Base-by-base conservation (phyloP, 64 coral and sea anemone species). In the Actinia equina region DNA sequence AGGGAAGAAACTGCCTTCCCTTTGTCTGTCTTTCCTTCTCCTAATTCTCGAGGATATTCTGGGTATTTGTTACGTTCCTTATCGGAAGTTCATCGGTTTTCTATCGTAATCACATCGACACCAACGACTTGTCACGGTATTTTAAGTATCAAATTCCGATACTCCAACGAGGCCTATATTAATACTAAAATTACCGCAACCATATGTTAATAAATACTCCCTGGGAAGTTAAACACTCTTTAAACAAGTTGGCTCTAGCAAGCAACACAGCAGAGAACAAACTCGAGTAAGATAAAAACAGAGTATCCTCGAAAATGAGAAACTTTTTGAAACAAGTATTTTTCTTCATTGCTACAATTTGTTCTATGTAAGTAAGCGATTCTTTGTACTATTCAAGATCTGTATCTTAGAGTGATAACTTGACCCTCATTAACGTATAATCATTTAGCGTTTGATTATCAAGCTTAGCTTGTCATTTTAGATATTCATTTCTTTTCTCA, bases 141-240 rank as follows among this genome's bases (percentile, higher is more conserved):
- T 27, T 74, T 12, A 74, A 74, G 69, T 74, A 74, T 74, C 69
- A 42, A 74, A 74, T 74, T 74, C 69, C 69, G 25, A 74, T 74
- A 74, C 25, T 30, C 69, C n/a, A 74, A 74, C 69, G 69, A 74
- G 69, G 69, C 69, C 9, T 74, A 74, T 74, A 74, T 74, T 37
- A 30, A 25, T 74, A 12, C 69, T 74, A 74, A 74, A 74, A 37
- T 74, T 74, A 74, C 69, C n/a, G 3, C 69, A 74, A 26, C 27
- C 25, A 26, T 74, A 41, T 13, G 69, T 41, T 74, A 74, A 74
- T 74, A 74, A 74, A 74, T 74, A 74, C 69, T 74, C 69, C 3
- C 10, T 26, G n/a, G 69, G 69, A 74, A 74, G 69, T 41, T 74
- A 74, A 74, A 74, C 69, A 42, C 69, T 74, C 69, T 74, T 41